A percentile compares a stretch with the other conserved stretches of the same genome.
Conservation (phyloP, 2,888 invertebrate genomes). For the Yponomeuta sedellus region DNA sequence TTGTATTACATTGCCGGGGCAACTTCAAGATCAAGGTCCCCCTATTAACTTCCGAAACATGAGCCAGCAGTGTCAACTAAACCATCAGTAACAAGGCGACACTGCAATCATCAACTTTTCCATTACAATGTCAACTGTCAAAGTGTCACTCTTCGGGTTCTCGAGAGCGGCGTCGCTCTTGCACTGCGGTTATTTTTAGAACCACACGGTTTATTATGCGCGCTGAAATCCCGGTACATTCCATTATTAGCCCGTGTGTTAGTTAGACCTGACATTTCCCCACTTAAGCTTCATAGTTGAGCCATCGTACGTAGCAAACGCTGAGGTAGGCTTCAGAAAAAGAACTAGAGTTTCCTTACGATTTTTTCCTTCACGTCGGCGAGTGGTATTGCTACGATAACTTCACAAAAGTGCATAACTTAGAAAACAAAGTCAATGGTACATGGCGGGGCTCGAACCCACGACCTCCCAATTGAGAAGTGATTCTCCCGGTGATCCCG, state of each 20-base stretch:
- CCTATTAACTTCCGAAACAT: background rate
- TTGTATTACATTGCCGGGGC: background rate
- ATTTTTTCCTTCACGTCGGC: too few relatives aligned
- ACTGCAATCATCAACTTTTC: background rate
- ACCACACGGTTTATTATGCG: background rate
- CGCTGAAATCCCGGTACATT: background rate
- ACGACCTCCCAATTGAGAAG: too few relatives aligned
- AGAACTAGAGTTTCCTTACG: too few relatives aligned
- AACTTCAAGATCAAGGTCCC: background rate
- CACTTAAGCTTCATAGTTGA: too few relatives aligned
- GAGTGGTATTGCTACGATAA: too few relatives aligned
- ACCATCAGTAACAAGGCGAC: background rate
- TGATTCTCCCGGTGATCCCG: too few relatives aligned
- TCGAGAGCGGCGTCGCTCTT: background rate
- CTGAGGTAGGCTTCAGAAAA: too few relatives aligned
- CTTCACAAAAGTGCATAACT: too few relatives aligned
- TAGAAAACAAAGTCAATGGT: too few relatives aligned
- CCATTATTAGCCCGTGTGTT: background rate
- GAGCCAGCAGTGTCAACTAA: background rate
- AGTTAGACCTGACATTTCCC: too few relatives aligned
- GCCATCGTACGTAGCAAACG: too few relatives aligned
- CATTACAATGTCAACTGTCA: background rate
- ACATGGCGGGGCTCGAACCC: too few relatives aligned
- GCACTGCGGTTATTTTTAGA: background rate
- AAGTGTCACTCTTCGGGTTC: background rate